These are phyloP conservation scores for Isurus oxyrinchus DNA, from an alignment of 2,113 vertebrate species.

Conservation along the genomic window DNA sequence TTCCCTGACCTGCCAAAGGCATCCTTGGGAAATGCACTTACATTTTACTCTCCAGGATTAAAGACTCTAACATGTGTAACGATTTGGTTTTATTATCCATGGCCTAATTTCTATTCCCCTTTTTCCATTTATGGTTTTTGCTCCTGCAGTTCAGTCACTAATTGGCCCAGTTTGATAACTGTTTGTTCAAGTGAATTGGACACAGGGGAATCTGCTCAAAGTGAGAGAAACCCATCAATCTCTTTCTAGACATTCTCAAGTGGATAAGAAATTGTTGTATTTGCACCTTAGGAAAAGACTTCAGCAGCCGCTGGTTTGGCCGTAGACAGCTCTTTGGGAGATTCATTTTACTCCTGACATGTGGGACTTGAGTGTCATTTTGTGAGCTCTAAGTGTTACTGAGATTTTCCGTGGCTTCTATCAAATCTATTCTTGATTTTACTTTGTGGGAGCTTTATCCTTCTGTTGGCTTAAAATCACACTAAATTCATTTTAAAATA, in stretches of 20 bases:
- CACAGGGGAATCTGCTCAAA: constrained; percentile 42
- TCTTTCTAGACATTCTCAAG: constrained; percentile 41
- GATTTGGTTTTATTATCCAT: constrained; percentile 24
- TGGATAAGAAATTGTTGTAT: constrained; percentile 43
- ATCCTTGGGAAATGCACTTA: neutral
- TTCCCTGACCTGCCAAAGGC: neutral
- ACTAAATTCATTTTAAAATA: neutral
- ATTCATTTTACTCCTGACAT: neutral
- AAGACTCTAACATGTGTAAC: constrained; percentile 26
- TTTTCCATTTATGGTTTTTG: neutral
- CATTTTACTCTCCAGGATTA: neutral
- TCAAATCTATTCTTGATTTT: constrained; percentile 17
- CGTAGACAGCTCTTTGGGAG: constrained; percentile 36
- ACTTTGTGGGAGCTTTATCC: neutral
- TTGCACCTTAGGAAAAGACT: constrained; percentile 42
- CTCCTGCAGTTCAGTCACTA: constrained; percentile 38
- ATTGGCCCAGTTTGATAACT: constrained; percentile 40
- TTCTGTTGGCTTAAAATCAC: neutral
- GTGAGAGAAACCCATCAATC: constrained; percentile 33
- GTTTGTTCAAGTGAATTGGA: constrained; percentile 40
- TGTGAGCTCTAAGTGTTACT: constrained; percentile 39
- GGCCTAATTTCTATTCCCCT: neutral
- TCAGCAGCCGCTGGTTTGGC: constrained; percentile 39
- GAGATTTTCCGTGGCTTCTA: constrained; percentile 36
- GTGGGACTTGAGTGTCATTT: constrained; percentile 42